phyloP scores from a whole-genome alignment of 2,888 invertebrate species.

The Heterodera filipjevi region DNA sequence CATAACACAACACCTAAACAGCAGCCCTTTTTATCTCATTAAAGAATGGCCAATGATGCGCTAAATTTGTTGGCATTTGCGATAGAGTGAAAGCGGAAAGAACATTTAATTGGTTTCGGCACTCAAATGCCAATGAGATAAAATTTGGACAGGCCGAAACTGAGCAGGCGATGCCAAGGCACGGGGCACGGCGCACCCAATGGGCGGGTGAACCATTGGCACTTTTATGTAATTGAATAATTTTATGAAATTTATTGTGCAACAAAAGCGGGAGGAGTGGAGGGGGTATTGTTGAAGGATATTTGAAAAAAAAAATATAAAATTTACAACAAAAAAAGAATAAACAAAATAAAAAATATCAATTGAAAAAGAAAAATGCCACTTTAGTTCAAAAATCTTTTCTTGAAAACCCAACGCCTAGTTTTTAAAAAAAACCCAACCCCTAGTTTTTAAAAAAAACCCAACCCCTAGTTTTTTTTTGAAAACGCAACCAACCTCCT shows the following conservation, averaged over 20 bases:
- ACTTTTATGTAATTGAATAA: not conserved
- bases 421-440: too few relatives aligned
- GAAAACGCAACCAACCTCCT: too few relatives aligned
- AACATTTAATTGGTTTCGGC: slow-evolving; percentile 2
- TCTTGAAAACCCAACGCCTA: too few relatives aligned
- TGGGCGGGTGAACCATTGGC: not conserved
- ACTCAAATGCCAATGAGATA: slow-evolving; percentile 10
- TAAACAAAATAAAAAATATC: too few relatives aligned
- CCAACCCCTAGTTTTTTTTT: too few relatives aligned
- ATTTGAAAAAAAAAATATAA: too few relatives aligned
- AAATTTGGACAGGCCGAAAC: not conserved
- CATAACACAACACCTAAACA: not conserved
- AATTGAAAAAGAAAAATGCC: too few relatives aligned
- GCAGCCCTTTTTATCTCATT: not conserved
- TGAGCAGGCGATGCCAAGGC: not conserved
- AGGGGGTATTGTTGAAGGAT: too few relatives aligned
- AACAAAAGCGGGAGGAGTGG: too few relatives aligned
- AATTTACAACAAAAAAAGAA: too few relatives aligned
- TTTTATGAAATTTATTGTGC: not conserved
- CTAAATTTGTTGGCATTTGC: slow-evolving; percentile 7
- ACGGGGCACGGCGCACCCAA: not conserved
- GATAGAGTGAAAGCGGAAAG: not conserved
- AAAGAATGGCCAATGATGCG: not conserved
- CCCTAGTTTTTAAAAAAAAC: too few relatives aligned
- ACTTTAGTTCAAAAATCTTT: too few relatives aligned